Conservation (phyloP, 64 coral and sea anemone genomes). For the Pocillopora verrucosa region DNA sequence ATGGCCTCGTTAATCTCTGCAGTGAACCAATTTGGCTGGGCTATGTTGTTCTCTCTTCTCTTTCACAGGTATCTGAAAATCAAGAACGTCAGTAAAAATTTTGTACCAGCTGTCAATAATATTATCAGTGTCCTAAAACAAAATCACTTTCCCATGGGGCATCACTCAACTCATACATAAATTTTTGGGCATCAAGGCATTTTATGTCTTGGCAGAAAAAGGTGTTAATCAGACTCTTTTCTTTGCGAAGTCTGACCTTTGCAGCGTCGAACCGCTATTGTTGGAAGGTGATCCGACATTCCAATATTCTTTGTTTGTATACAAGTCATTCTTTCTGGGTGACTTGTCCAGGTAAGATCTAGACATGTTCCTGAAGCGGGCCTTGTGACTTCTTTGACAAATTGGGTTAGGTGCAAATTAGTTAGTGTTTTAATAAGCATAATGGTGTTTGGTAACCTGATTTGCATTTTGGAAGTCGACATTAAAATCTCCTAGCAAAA, state of each 20-base stretch:
- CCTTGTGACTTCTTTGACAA: conserved; percentile 28
- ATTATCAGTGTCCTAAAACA: not conserved
- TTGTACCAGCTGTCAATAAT: conserved; percentile 24
- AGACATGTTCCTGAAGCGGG: conserved; percentile 15
- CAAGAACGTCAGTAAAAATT: conserved; percentile 28
- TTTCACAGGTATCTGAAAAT: not conserved
- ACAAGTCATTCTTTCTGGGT: conserved; percentile 11
- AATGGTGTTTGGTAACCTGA: too few species aligned
- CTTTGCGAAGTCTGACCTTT: not conserved
- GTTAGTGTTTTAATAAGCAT: conserved; percentile 17
- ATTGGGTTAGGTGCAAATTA: conserved; percentile 20
- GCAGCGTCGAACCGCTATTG: not conserved
- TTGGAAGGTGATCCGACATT: conserved; percentile 34
- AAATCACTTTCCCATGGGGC: not conserved
- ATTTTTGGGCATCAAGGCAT: conserved; percentile 2
- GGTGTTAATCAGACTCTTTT: not conserved
- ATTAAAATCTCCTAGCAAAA: too few species aligned
- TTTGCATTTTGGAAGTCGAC: too few species aligned
- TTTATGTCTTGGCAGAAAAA: conserved; percentile 14
- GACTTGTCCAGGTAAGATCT: conserved; percentile 41
- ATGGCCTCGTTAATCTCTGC: conserved; percentile 1
- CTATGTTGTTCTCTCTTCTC: conserved; percentile 5
- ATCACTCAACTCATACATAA: not conserved
- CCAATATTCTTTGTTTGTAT: not conserved
- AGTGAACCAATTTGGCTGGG: conserved; percentile 36